Conservation (phyloP, 2,888 invertebrate species). For the Aphrophora alni region DNA sequence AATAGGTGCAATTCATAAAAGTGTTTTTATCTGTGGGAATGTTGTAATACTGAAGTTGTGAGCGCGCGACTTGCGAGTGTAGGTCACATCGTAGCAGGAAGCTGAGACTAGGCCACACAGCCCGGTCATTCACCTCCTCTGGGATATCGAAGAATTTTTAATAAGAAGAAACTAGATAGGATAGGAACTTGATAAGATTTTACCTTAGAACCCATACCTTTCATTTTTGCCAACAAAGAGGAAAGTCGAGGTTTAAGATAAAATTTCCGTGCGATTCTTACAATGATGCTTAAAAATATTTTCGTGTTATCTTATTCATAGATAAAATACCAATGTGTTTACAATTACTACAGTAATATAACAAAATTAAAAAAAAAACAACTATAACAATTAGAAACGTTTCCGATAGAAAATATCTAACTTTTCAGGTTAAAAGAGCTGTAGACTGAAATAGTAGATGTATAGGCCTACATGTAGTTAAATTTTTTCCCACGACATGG, state of each 20-base stretch:
- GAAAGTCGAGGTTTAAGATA: not conserved
- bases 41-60: not conserved
- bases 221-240: not conserved
- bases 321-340: no score
- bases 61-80: not conserved
- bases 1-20: not conserved
- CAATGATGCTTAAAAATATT: no score
- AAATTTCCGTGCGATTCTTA: not conserved
- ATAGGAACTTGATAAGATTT: not conserved
- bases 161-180: not conserved
- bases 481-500: no score
- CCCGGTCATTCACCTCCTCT: not conserved
- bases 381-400: no score
- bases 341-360: no score
- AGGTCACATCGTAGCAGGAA: slow-evolving; percentile 6
- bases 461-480: no score
- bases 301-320: no score
- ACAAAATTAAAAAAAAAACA: no score
- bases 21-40: not conserved
- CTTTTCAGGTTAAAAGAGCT: no score
- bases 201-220: no score
- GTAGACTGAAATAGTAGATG: no score
- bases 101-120: not conserved
- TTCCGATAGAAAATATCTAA: no score
- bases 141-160: not conserved